A percentile compares a stretch with the other conserved stretches of the same genome.
Conservation (phyloP, 1,140 invertebrate species). For the Drosophila sproati region DNA sequence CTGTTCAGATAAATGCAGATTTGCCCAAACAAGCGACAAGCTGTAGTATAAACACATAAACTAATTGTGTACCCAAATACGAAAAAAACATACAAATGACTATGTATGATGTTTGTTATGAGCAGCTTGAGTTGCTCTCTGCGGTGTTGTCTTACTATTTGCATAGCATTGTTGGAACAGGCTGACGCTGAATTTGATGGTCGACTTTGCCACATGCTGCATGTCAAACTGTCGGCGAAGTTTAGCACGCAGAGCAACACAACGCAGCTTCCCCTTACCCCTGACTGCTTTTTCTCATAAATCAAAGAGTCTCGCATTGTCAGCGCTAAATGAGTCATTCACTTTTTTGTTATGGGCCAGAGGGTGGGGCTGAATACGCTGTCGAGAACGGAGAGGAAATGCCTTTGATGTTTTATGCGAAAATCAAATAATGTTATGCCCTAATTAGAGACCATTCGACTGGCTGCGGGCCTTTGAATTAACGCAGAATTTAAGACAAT, state of each 20-base stretch:
- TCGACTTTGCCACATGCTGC: constrained; percentile 47
- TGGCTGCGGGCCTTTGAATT: not conserved
- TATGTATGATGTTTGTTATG: constrained; percentile 5
- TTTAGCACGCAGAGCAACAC: constrained; percentile 34
- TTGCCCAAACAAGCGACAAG: constrained; percentile 27
- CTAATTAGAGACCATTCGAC: constrained; percentile 43
- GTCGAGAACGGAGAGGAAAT: not conserved
- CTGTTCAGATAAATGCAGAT: constrained; percentile 11
- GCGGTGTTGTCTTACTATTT: constrained; percentile 22
- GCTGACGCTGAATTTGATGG: not conserved
- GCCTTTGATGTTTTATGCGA: constrained; percentile 48
- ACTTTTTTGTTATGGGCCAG: not conserved
- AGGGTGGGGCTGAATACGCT: not conserved
- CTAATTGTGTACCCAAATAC: constrained; percentile 44
- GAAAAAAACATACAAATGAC: not conserved
- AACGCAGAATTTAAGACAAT: constrained; percentile 16
- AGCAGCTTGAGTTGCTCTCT: constrained; percentile 29
- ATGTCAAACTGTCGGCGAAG: constrained; percentile 49
- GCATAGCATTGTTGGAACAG: not conserved
- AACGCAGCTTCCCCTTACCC: not conserved
- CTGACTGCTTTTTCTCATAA: constrained; percentile 39
- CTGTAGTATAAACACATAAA: constrained; percentile 14
- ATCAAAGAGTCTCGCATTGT: constrained; percentile 57
- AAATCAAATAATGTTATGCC: constrained; percentile 46
- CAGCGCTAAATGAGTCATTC: constrained; percentile 65